Conservation (phyloP, 2,888 invertebrate species). For the Slavum lentiscoides region DNA sequence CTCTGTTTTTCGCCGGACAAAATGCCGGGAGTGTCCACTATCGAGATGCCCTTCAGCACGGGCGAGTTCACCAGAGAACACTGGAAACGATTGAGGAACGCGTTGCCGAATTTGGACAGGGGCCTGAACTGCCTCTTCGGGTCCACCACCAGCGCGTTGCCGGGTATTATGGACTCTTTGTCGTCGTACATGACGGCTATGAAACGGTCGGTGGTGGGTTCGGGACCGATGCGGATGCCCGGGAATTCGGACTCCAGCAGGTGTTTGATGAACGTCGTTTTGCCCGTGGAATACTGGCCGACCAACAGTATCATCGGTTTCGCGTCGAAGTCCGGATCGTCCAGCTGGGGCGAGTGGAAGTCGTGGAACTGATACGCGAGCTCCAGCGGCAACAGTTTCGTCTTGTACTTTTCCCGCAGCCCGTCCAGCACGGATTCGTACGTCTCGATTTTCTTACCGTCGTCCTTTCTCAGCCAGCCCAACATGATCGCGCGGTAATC, state of each 20-base stretch:
- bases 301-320: conserved; percentile 70
- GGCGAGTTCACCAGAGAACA: conserved; percentile 66
- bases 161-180: conserved; percentile 63
- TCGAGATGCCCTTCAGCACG: conserved; percentile 67
- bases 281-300: conserved; percentile 70
- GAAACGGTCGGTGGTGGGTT: conserved; percentile 70
- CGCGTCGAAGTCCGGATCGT: conserved; percentile 69
- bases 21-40: conserved; percentile 68
- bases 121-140: conserved; percentile 68
- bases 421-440: conserved; percentile 84
- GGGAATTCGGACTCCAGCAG: conserved; percentile 66
- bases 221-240: conserved; percentile 70
- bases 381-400: conserved; percentile 64
- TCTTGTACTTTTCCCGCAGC: conserved; percentile 65
- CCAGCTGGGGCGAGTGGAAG: conserved; percentile 65
- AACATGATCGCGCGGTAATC: conserved; percentile 67
- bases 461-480: conserved; percentile 80
- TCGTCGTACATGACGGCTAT: conserved; percentile 68
- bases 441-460: conserved; percentile 72
- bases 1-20: conserved; percentile 68
- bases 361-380: conserved; percentile 64
- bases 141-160: conserved; percentile 70
- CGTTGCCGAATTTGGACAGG: conserved; percentile 69
- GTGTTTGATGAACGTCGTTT: conserved; percentile 65
- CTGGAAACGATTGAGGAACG: conserved; percentile 69